Conservation (phyloP, 2,888 invertebrate species). For the Cheilosia variabilis region DNA sequence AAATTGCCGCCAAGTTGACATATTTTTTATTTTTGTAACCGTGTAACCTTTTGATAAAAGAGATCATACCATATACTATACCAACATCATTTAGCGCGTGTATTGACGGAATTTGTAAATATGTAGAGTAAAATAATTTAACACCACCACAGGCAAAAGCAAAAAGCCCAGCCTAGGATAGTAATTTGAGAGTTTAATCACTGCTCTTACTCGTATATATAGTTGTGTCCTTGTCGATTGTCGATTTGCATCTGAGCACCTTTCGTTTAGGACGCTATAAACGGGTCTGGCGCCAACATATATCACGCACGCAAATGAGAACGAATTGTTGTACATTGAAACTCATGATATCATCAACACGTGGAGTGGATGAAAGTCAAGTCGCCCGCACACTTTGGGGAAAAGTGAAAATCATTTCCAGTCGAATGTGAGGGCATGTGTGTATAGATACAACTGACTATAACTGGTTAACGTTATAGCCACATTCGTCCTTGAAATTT, state of each 20-base stretch:
- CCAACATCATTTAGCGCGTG: not conserved
- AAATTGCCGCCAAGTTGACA: slow-evolving; percentile 48
- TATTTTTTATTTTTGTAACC: slow-evolving; percentile 24
- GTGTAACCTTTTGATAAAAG: not conserved
- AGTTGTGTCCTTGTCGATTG: slow-evolving; percentile 63
- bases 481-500: slow-evolving; percentile 43
- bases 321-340: slow-evolving; percentile 1
- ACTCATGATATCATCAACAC: slow-evolving; percentile 63
- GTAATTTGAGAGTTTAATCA: slow-evolving; percentile 26
- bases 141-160: slow-evolving; percentile 3
- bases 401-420: not conserved
- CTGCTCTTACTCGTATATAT: slow-evolving; percentile 4
- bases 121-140: not conserved
- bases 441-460: not conserved
- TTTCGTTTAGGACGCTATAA: slow-evolving; percentile 57
- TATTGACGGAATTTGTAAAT: slow-evolving; percentile 3
- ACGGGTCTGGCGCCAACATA: slow-evolving; percentile 59
- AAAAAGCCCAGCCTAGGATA: not conserved
- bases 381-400: not conserved
- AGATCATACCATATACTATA: not conserved
- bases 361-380: slow-evolving; percentile 5
- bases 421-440: slow-evolving; percentile 1
- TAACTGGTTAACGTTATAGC: not conserved
- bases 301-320: slow-evolving; percentile 53
- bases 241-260: slow-evolving; percentile 55